Evolutionary conservation across 2,113 vertebrate species (phyloP), one percentile per base, ranked within the genome.

Genomic region (Rhineura floridana): DNA sequence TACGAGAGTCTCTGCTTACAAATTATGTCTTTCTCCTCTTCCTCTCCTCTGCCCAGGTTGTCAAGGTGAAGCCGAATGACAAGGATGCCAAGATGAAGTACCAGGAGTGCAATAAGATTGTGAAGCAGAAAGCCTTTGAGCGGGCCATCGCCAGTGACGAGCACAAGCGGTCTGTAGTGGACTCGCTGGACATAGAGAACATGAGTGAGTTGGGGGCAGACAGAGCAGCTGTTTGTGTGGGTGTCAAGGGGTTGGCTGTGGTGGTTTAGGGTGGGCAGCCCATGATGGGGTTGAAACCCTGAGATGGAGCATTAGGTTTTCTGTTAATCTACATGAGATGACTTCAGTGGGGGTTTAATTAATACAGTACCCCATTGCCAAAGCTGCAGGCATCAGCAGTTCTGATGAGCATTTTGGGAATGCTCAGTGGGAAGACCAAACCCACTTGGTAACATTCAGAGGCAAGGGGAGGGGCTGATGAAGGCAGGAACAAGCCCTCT

Each of bases 61-160:
- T 99, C 48, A 97, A 96, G 90, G 98, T 99, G 91, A 97, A 98
- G 82, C 98, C 98, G 3, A 98, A 98, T 0, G 98, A 99, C 95
- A 98, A 98, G 92, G 98, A 99, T 7, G 98, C 98, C 76, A 98
- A 96, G 92, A 96, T 99, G 96, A 99, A 99, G 86, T 99, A 98
- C 93, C 98, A 99, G 94, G 98, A 99, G 92, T 99, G 98, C 94
- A 98, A 97, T 95, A 98, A 98, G 96, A 97, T 99, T 0, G 98
- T 99, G 79, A 98, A 98, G 87, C 98, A 98, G 96, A 99, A 99
- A 93, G 98, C 98, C 0, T 99, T 99, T 0, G 98, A 99, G 93
- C 96, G 98, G 67, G 98, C 98, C 82, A 99, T 99, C 0, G 98
- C 98, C 50, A 97, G 97, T 0, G 98, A 99, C 0, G 98, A 98